Percentiles rank a stretch among this genome's conserved stretches.
Conservation (phyloP, 2,113 vertebrate genomes). For the Apteryx owenii region DNA sequence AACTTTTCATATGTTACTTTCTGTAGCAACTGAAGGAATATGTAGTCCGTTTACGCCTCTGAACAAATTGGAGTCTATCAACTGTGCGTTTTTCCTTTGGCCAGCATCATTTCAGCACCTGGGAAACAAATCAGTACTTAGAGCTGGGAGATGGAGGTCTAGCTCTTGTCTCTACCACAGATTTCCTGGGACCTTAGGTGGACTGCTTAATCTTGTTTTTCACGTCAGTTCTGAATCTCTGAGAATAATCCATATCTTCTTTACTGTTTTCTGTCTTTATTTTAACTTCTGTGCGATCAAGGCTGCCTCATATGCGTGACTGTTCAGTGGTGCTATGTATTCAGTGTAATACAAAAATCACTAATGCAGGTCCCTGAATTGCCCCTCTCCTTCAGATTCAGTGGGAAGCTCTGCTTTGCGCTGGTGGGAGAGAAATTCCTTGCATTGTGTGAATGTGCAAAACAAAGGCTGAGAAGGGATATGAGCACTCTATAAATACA, state of each 20-base stretch:
- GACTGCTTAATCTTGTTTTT: not conserved
- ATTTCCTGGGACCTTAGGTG: constrained; percentile 6
- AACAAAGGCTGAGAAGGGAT: constrained; percentile 71
- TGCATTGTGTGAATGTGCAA: constrained; percentile 49
- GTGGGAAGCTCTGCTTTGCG: constrained; percentile 50
- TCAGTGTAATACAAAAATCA: not conserved
- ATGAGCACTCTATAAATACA: constrained; percentile 66
- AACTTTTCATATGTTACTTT: not conserved
- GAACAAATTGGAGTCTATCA: not conserved
- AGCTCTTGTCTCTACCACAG: not conserved
- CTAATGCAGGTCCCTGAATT: not conserved
- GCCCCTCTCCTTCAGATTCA: not conserved
- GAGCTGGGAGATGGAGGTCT: not conserved
- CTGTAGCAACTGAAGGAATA: not conserved
- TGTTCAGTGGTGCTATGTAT: too few species aligned
- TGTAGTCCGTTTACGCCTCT: not conserved
- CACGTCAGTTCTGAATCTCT: not conserved
- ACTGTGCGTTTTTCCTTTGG: not conserved
- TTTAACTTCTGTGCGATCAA: not conserved
- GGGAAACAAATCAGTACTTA: not conserved
- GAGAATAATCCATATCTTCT: not conserved
- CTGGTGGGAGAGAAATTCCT: constrained; percentile 50
- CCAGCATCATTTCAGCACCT: not conserved
- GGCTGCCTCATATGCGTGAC: not conserved
- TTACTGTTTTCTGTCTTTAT: not conserved